Evolutionary conservation across 2,113 vertebrate species (phyloP), one percentile per base, ranked within the genome.

Genomic region (Talpa occidentalis): DNA sequence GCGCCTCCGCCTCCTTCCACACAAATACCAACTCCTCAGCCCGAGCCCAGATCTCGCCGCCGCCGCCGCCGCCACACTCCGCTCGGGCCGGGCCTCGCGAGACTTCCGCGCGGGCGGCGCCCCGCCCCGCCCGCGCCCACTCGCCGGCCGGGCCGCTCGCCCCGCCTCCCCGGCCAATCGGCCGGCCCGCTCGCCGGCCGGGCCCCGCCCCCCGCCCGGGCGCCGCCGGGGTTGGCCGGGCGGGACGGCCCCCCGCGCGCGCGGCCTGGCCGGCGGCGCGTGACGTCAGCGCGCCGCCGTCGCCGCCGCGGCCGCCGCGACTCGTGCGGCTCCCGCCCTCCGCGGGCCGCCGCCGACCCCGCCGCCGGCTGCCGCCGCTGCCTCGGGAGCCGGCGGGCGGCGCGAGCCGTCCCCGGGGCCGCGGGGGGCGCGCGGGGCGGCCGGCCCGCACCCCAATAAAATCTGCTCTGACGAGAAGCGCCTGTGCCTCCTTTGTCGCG

Each of bases 1-100:
- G 97, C 98, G 98, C 98, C 98, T 98, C 98, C 98, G 98, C 98
- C 98, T 99, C 98, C 98, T 98, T 98, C 98, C 98, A 99, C 98
- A 99, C 98, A 98, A 98, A 98, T 98, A 98, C 98, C 99, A 98
- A 98, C 98, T 98, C 98, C 96, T 98, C 98, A 97, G 93, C 95
- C 97, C 95, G 85, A 99, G 98, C 97, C 97, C 98, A 98, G 99
- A 98, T 99, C 99, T 98, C 99, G 99, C 98, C 97, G 98, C 98
- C 98, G 95, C 94, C 49, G 95, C 97, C 97, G 97, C 97, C 97
- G 97, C 98, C 96, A 98, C 99, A 97, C 97, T 98, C 97, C 73
- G 98, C 97, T 98, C 98, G 69, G 94, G 95, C 94, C 95, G 72
- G 95, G 56, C 98, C 99, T 99, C 99, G 99, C 99, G 99, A 98